These are phyloP conservation scores for Drosophila austrosaltans DNA, from an alignment of 2,888 invertebrate species.

Conservation along the genomic window DNA sequence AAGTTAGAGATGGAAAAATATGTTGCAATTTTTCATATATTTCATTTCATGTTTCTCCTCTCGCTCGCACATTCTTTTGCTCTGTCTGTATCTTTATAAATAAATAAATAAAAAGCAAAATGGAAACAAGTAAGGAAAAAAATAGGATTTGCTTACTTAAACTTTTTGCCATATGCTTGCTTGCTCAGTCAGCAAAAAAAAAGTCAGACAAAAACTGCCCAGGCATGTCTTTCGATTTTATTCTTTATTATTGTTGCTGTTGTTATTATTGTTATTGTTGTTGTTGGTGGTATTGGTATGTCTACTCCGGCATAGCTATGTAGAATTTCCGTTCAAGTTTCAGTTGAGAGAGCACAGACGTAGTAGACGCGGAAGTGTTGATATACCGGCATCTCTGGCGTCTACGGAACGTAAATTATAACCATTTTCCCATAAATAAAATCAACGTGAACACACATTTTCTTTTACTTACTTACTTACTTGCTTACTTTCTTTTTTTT, in stretches of 20 bases:
- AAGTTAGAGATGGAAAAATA: slow-evolving; percentile 66
- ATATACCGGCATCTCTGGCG: slow-evolving; percentile 48
- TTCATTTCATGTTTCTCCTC: slow-evolving; percentile 33
- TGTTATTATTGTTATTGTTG: slow-evolving; percentile 18
- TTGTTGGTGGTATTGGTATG: slow-evolving; percentile 33
- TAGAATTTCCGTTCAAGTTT: slow-evolving; percentile 69
- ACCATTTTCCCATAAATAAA: slow-evolving; percentile 49
- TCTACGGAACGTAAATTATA: slow-evolving; percentile 44
- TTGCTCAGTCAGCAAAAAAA: slow-evolving; percentile 63
- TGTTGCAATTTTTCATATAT: slow-evolving; percentile 77
- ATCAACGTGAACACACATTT: slow-evolving; percentile 27
- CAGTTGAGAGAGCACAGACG: slow-evolving; percentile 62
- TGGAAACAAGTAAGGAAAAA: slow-evolving; percentile 53
- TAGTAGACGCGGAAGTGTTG: slow-evolving; percentile 57
- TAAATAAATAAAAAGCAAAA: slow-evolving; percentile 35
- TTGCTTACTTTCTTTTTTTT: not conserved
- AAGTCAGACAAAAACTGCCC: slow-evolving; percentile 51
- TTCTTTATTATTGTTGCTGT: slow-evolving; percentile 23
- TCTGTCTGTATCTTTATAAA: slow-evolving; percentile 38
- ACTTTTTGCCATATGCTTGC: slow-evolving; percentile 72
- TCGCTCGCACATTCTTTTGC: slow-evolving; percentile 1
- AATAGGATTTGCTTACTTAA: slow-evolving; percentile 71
- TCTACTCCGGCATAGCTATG: not conserved
- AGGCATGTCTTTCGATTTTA: slow-evolving; percentile 63
- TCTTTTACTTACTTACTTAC: not conserved